Percentiles rank a stretch among this genome's conserved stretches.
Conservation (phyloP, 2,113 vertebrate genomes). For the Protobothrops mucrosquamatus region DNA sequence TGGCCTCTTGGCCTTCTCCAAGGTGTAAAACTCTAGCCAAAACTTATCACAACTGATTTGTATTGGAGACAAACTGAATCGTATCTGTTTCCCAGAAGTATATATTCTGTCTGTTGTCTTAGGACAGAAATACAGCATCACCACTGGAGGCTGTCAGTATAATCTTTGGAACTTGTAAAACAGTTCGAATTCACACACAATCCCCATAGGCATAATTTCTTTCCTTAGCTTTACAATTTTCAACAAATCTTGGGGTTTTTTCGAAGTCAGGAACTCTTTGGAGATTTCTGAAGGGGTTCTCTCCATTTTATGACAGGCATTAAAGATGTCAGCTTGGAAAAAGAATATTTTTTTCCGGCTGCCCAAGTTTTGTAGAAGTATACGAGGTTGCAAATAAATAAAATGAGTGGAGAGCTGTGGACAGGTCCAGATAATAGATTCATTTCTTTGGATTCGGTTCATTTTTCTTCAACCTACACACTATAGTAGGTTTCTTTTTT, state of each 20-base stretch:
- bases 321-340: neutral
- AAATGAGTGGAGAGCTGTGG: neutral
- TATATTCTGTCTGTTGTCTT: neutral
- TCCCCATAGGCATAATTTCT: neutral
- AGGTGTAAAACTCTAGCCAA: neutral
- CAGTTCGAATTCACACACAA: neutral
- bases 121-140: accelerated
- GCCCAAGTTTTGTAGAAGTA: neutral
- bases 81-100: neutral
- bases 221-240: neutral
- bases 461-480: neutral
- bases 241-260: neutral
- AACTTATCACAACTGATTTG: neutral
- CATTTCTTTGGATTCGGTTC: neutral
- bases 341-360: neutral
- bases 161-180: neutral
- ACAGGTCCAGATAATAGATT: too few relatives aligned
- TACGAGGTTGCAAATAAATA: neutral
- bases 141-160: neutral
- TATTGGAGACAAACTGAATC: neutral
- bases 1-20: neutral
- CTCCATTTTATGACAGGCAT: neutral
- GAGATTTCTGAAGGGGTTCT: neutral
- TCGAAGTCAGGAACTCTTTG: neutral
- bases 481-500: neutral